Conservation (phyloP, 2,113 vertebrate genomes). For the Percina caprodes region DNA sequence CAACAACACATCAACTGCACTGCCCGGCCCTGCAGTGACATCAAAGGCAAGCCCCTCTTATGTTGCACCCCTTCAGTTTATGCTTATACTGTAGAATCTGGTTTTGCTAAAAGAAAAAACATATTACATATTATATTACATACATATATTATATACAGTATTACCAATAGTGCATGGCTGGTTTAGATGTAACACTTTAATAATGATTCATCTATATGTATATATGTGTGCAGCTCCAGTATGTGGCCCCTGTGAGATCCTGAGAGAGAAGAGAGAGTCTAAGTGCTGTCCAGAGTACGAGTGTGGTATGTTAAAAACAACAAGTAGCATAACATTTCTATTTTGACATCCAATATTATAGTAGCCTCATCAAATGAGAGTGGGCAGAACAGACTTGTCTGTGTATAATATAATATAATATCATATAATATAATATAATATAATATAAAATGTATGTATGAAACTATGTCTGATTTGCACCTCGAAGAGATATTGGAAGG, state of each 20-base stretch:
- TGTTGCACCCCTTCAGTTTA: not conserved
- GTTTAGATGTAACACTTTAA: not conserved
- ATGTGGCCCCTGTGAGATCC: conserved; percentile 90
- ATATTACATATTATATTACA: no score
- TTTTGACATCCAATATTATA: not conserved
- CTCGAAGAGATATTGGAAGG: not conserved
- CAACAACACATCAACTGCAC: conserved; percentile 90
- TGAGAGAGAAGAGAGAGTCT: conserved; percentile 81
- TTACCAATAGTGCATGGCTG: not conserved
- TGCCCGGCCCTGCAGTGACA: conserved; percentile 84
- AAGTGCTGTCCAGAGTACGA: conserved; percentile 92
- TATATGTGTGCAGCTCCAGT: conserved; percentile 82
- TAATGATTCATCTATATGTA: not conserved
- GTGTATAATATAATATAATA: not conserved
- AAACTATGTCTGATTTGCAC: not conserved
- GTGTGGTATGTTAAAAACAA: conserved; percentile 87
- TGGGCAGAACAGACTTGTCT: not conserved
- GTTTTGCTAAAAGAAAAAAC: not conserved
- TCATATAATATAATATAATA: not conserved
- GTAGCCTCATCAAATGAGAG: not conserved
- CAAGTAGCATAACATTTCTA: not conserved
- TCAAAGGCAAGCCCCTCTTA: conserved; percentile 71
- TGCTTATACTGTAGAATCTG: not conserved
- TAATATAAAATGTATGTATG: not conserved
- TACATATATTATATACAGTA: no score